Base-by-base conservation (phyloP, 30 jellyfish, hydroid and myxozoan species). In the Morbakka virulenta region DNA sequence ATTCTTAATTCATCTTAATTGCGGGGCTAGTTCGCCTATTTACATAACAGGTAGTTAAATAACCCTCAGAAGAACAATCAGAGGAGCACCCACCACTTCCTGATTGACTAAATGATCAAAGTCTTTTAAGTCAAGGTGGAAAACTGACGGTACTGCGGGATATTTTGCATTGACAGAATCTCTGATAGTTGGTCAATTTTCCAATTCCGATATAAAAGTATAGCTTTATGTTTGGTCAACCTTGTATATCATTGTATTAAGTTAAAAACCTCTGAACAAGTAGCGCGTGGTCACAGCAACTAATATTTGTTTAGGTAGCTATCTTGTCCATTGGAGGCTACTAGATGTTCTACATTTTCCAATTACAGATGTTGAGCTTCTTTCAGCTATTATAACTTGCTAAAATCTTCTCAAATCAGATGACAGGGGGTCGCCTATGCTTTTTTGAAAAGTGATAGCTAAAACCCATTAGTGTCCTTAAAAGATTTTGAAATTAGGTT, bases 91-190 rank as follows among this genome's bases (percentile, higher is more conserved):
- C n/a, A n/a, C 77, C 69, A 53, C 12, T 65, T 25, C 77, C 77
- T 65, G 77, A 65, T 65, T 1, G 77, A 65, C 17, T 52, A 65
- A 65, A 28, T 65, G 77, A 65, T 65, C 77, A 65, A 65, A 23
- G 77, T 65, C 33, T 28, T 65, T 61, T 28, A 65, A 65, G 77
- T 65, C 77, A 1, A 61, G 33, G 62, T 65, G 77, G 77, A 65
- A 65, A 25, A 65, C 77, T 65, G 77, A 65, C 3, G 77, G 77
- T 61, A 65, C 77, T 65, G 77, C 33, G 33, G 77, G 77, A 65
- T 65, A 28, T 65, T 61, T 65, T 9, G 33, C 77, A 65, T 65
- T 65, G 77, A 65, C 33, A 65, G 77, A 61, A 65, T 53, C 13
- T 64, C 76, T 27, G 76, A 64, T 64, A 53, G 57, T 64, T 64